A percentile compares a stretch with the other conserved stretches of the same genome.
Evolutionary conservation across 2,113 vertebrate genomes (phyloP).

Genomic region (Ciconia boyciana): DNA sequence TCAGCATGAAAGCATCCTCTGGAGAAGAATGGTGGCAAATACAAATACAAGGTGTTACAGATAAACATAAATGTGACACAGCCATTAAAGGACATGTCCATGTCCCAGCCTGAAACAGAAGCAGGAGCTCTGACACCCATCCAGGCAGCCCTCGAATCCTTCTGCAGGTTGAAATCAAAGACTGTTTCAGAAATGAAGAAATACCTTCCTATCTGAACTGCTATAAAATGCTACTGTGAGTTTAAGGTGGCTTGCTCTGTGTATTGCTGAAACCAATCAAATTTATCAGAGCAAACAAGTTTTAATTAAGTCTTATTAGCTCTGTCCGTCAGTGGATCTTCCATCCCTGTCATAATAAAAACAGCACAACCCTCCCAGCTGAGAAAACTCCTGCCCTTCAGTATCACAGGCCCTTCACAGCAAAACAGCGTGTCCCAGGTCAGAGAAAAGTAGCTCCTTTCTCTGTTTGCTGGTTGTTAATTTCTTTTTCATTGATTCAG

Average conservation of each 20-base stretch:
- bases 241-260: neutral
- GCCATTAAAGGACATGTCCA: fast-evolving
- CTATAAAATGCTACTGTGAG: fast-evolving
- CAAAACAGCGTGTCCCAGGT: fast-evolving
- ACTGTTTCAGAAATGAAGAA: neutral
- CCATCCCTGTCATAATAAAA: neutral
- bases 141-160: neutral
- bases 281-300: neutral
- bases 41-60: too few relatives aligned
- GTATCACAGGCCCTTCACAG: fast-evolving
- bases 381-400: neutral
- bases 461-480: neutral
- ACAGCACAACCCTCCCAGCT: neutral
- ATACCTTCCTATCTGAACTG: neutral
- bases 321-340: fast-evolving
- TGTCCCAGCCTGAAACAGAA: neutral
- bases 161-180: neutral
- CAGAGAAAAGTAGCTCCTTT: neutral
- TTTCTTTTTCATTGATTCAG: neutral
- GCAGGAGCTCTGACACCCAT: neutral
- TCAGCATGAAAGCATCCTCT: neutral
- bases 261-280: neutral
- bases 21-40: neutral
- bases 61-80: neutral
- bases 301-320: neutral